Base-by-base conservation (phyloP, 2,113 vertebrate genomes). In the Corvus moneduloides region DNA sequence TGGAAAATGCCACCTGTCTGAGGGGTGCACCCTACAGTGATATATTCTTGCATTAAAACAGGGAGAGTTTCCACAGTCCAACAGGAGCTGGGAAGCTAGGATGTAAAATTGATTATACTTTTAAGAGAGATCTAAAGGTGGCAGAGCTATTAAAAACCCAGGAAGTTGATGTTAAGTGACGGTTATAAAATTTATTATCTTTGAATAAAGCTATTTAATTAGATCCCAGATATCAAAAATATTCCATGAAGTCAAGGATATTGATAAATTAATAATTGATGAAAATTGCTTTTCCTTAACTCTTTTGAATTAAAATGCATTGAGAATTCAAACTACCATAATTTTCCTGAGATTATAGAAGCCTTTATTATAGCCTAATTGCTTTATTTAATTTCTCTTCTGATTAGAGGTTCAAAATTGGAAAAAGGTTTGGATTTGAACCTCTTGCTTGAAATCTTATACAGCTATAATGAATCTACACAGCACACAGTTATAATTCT, bases 241-340 rank as follows among this genome's bases (percentile, higher is more conserved):
- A 77, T 86, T 97, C 90, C 71, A 93, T 52, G 48, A 95, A 96
- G 67, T 79, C 48, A 89, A 28, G 10, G 44, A n/a, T 95, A 96
- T 78, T 91, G 84, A 95, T 97, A 97, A 97, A 97, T 96, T 95
- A 90, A 87, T 87, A 95, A 80, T 13, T 95, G 52, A 96, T 90
- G 74, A 93, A 96, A 97, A 95, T 82, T 89, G 69, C 52, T 86
- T 92, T 94, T 81, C n/a, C 52, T 68, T 87, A 80, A 82, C 48
- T 79, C 37, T 92, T 93, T 80, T 66, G 37, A 84, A 89, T 93
- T 80, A 91, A 91, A 93, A 92, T 82, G 43, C 15, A 84, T 39
- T 71, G 43, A 89, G 51, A 93, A 56, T 91, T 64, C 58, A 91
- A 89, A 55, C 59, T 43, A 33, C 22, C 27, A 6, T 46, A 44